Base-by-base conservation (phyloP, 1,140 invertebrate genomes). In the Hypsibius dujardini region DNA sequence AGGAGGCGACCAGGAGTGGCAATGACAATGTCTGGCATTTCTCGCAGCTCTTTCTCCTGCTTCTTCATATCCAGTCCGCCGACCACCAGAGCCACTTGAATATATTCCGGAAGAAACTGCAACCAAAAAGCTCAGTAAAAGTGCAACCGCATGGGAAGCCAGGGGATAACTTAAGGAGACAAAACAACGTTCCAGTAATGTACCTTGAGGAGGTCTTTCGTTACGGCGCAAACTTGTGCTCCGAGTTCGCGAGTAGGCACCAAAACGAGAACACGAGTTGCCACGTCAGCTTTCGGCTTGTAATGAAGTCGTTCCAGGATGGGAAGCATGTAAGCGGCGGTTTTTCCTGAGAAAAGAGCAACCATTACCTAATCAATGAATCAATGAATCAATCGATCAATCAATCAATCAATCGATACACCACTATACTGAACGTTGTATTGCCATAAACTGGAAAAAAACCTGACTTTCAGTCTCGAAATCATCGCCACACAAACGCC, bases 221-320 rank as follows among this genome's bases (percentile, higher is more conserved):
- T 76, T 2, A 83, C 81, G 72, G 80, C 77, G 75, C 82, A 78
- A 40, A 85, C 84, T 83, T 95, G 91, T 42, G 95, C 90, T 72
- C 92, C 93, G 74, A 98, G 82, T 81, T 99, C 95, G 81, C 95
- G 84, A n/a, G 95, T 98, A 1, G 95, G 95, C 14, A 97, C 92
- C 1, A 99, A 79, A 28, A 98, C 88, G 12, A 98, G 81, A 7
- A 98, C 95, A 74, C 92, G 80, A 0, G 90, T 92, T 77, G 74
- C 50, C 74, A 59, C 69, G 46, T 74, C 70, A 71, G 78, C 74
- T 70, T 79, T 79, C 1, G 82, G 80, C 73, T 81, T 86, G 77
- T 89, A 96, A 1, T 98, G 78, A 70, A 98, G 82, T 74, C 95
- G 83, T 80, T 98, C 95, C 42, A 98, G 77, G 46, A 94, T 94